These are phyloP conservation scores for Cyprinodon diabolis DNA, from an alignment of 2,797 vertebrate species.

Conservation along the genomic window DNA sequence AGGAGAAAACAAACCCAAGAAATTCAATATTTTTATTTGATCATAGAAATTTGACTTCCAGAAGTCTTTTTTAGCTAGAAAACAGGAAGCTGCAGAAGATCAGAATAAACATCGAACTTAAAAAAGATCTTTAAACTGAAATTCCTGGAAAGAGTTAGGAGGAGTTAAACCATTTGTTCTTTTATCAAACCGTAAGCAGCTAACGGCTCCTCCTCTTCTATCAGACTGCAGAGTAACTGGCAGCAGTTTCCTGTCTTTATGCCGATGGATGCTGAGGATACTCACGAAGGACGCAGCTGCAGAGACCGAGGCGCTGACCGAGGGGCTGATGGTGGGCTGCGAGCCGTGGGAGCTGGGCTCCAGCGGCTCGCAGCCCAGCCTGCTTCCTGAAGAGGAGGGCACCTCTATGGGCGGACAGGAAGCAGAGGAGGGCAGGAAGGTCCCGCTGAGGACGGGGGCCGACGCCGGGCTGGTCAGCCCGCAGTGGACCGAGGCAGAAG, in stretches of 20 bases:
- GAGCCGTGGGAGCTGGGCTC: slow-evolving; percentile 73
- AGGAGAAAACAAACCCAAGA: too few species aligned
- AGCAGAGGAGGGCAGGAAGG: slow-evolving; percentile 62
- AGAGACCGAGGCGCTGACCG: slow-evolving; percentile 38
- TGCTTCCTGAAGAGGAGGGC: slow-evolving; percentile 68
- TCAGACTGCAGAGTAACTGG: neutral
- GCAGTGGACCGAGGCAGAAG: slow-evolving; percentile 60
- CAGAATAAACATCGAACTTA: too few species aligned
- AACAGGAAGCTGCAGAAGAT: neutral
- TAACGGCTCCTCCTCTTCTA: neutral
- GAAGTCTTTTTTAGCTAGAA: neutral
- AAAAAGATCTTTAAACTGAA: too few species aligned
- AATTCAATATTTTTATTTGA: too few species aligned
- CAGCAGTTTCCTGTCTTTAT: neutral
- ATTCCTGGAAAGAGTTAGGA: too few species aligned
- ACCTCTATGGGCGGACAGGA: slow-evolving; percentile 75
- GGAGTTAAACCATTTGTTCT: too few species aligned
- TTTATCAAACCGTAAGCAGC: too few species aligned
- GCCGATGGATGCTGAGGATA: slow-evolving; percentile 10
- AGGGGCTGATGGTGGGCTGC: slow-evolving; percentile 49
- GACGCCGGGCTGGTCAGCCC: slow-evolving; percentile 49
- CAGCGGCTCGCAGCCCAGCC: slow-evolving; percentile 58
- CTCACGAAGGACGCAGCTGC: slow-evolving; percentile 70
- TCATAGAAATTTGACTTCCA: too few species aligned
- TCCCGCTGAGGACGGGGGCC: slow-evolving; percentile 59